These are phyloP conservation scores for Latheticus oryzae DNA, from an alignment of 2,888 invertebrate species.

Conservation along the genomic window DNA sequence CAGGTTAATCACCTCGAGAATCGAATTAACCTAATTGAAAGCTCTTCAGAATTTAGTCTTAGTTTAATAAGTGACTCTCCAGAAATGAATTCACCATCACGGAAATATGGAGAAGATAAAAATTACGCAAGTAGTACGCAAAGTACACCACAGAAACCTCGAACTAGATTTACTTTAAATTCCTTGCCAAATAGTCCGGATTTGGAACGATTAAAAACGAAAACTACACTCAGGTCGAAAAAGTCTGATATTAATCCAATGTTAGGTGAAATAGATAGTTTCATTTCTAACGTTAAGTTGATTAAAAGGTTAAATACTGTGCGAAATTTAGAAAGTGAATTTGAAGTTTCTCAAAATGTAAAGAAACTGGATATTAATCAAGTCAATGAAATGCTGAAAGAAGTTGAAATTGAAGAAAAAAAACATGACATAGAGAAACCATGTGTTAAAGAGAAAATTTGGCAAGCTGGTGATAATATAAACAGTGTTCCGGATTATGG, in stretches of 20 bases:
- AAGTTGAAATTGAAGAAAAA: slow-evolving; percentile 64
- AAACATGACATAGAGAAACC: slow-evolving; percentile 58
- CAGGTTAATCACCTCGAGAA: slow-evolving; percentile 72
- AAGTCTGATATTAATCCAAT: slow-evolving; percentile 33
- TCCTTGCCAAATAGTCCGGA: slow-evolving; percentile 59
- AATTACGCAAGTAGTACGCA: slow-evolving; percentile 56
- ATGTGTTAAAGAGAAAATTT: slow-evolving; percentile 47
- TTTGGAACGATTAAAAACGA: slow-evolving; percentile 5
- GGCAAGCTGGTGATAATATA: slow-evolving; percentile 59
- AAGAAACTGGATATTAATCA: slow-evolving; percentile 55
- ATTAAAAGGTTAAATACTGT: slow-evolving; percentile 55
- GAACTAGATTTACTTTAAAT: slow-evolving; percentile 54
- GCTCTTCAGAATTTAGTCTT: slow-evolving; percentile 57
- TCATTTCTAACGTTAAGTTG: slow-evolving; percentile 60
- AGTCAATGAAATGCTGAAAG: slow-evolving; percentile 63
- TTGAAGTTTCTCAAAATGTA: slow-evolving; percentile 45
- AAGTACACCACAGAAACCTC: slow-evolving; percentile 63
- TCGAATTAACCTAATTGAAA: slow-evolving; percentile 67
- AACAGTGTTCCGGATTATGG: slow-evolving; percentile 63
- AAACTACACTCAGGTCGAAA: slow-evolving; percentile 5
- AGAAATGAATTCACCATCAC: slow-evolving; percentile 43
- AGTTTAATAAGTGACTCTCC: slow-evolving; percentile 50
- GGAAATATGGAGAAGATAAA: slow-evolving; percentile 55
- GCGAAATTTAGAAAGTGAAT: slow-evolving; percentile 54
- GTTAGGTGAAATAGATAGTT: slow-evolving; percentile 59